These are phyloP conservation scores for Globodera ellingtonae DNA, from an alignment of 1,140 invertebrate genomes.

Conservation along the genomic window DNA sequence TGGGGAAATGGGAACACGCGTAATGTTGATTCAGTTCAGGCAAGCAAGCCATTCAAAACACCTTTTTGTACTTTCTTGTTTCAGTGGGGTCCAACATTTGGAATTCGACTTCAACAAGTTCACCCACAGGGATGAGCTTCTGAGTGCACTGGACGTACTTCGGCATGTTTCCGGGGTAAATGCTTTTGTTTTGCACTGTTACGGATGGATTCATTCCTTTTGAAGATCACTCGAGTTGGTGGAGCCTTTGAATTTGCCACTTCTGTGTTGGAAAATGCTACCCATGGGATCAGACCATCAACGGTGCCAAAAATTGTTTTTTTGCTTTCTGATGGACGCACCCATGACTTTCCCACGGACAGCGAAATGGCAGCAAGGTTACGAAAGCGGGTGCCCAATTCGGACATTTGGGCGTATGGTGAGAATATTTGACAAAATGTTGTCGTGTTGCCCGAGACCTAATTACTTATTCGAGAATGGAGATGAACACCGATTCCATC, in stretches of 20 bases:
- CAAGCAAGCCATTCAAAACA: slow-evolving; percentile 24
- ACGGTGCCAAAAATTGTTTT: slow-evolving; percentile 61
- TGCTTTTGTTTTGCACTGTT: not conserved
- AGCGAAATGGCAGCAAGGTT: slow-evolving; percentile 55
- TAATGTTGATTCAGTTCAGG: slow-evolving; percentile 64
- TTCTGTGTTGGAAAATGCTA: slow-evolving; percentile 33
- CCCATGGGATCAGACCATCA: slow-evolving; percentile 57
- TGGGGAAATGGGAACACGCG: slow-evolving; percentile 56
- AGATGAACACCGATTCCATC: too few species aligned
- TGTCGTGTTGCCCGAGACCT: too few species aligned
- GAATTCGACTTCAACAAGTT: slow-evolving; percentile 62
- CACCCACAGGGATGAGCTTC: slow-evolving; percentile 49
- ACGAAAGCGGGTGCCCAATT: slow-evolving; percentile 51
- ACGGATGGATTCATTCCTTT: not conserved
- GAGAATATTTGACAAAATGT: not conserved
- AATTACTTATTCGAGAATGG: too few species aligned
- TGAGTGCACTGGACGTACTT: slow-evolving; percentile 56
- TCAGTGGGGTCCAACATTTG: slow-evolving; percentile 64
- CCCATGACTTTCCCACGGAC: slow-evolving; percentile 63
- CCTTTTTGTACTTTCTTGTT: slow-evolving; percentile 20
- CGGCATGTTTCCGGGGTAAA: slow-evolving; percentile 57
- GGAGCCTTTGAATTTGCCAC: slow-evolving; percentile 63
- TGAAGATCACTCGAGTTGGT: slow-evolving; percentile 56
- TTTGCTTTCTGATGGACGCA: slow-evolving; percentile 61
- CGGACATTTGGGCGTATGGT: slow-evolving; percentile 64